Evolutionary conservation across 1,140 invertebrate genomes (phyloP).

Genomic region (Drosophila teissieri): DNA sequence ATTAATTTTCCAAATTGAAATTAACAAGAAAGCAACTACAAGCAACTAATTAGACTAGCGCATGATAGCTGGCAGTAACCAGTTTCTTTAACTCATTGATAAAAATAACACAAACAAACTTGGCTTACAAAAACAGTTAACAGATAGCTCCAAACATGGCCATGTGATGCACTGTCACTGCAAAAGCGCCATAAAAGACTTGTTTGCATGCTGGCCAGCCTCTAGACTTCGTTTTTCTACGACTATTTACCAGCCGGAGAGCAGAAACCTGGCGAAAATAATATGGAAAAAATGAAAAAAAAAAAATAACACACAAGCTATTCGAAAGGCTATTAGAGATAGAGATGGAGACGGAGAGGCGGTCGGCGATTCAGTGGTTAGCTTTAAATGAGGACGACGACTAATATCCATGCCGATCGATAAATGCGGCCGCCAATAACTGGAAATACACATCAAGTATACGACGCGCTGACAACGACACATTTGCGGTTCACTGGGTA

Average conservation of each 20-base stretch:
- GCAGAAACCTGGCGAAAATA: conserved; percentile 46
- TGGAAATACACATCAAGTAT: conserved; percentile 79
- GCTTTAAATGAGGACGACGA: conserved; percentile 73
- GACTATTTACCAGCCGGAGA: conserved; percentile 1
- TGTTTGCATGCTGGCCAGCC: conserved; percentile 70
- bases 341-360: conserved; percentile 12
- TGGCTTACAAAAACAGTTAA: conserved; percentile 76
- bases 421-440: conserved; percentile 72
- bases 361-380: conserved; percentile 22
- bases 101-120: conserved; percentile 36
- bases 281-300: conserved; percentile 20
- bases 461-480: conserved; percentile 65
- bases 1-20: conserved; percentile 21
- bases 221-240: conserved; percentile 8
- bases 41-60: conserved; percentile 60
- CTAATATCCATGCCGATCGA: conserved; percentile 81
- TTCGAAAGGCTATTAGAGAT: conserved; percentile 57
- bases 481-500: conserved; percentile 71
- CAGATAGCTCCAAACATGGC: conserved; percentile 77
- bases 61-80: conserved; percentile 42
- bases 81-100: conserved; percentile 62
- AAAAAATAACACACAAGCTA: conserved; percentile 9
- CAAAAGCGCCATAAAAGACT: conserved; percentile 79
- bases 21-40: conserved; percentile 54
- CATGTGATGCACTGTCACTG: conserved; percentile 81